A percentile compares a stretch with the other conserved stretches of the same genome.
phyloP scores from a whole-genome alignment of 1,140 invertebrate species.

The Scaptomyza montana region DNA sequence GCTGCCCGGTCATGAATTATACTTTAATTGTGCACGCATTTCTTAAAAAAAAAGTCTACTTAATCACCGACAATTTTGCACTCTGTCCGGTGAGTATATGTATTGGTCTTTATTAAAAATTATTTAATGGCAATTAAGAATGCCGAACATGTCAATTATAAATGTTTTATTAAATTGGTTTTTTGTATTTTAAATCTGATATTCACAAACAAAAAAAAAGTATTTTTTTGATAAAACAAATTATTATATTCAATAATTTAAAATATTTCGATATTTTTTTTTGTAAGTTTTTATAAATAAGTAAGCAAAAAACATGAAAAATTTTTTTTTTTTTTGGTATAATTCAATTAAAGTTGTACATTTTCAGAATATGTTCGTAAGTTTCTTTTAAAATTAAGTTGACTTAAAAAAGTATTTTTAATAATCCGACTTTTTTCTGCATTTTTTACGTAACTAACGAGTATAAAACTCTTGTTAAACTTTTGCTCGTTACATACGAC shows the following conservation, averaged over 20 bases:
- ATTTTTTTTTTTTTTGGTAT: neutral
- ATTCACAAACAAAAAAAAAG: too few relatives aligned
- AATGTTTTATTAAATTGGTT: neutral
- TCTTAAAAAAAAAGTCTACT: slow-evolving; percentile 36
- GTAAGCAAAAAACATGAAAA: too few relatives aligned
- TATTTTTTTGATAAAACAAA: too few relatives aligned
- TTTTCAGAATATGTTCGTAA: too few relatives aligned
- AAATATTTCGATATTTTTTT: too few relatives aligned
- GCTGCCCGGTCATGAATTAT: slow-evolving; percentile 73
- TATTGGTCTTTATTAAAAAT: neutral
- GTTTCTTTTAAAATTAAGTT: too few relatives aligned
- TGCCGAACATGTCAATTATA: neutral
- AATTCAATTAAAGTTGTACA: too few relatives aligned
- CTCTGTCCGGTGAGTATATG: neutral
- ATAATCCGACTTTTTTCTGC: neutral
- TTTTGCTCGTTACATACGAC: neutral
- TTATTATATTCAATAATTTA: too few relatives aligned
- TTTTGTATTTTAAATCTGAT: neutral
- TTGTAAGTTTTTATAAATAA: too few relatives aligned
- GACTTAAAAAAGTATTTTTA: neutral
- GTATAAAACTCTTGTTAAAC: neutral
- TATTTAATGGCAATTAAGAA: neutral
- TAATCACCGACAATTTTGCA: neutral
- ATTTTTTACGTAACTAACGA: neutral
- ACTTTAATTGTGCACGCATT: slow-evolving; percentile 73